Conservation (phyloP, 2,113 vertebrate species). For the Polyodon spathula region DNA sequence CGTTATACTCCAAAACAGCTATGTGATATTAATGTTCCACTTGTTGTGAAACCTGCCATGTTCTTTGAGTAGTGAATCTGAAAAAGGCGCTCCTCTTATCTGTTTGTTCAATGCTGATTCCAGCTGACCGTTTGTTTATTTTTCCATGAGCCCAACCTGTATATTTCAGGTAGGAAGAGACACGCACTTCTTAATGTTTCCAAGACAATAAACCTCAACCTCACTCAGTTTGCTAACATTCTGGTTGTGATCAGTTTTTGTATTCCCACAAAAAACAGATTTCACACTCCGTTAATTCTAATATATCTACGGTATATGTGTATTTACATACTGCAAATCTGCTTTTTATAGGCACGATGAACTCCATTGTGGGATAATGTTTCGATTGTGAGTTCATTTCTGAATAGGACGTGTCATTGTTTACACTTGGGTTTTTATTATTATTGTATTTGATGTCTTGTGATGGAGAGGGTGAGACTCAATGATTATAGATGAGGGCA, state of each 20-base stretch:
- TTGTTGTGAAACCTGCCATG: background rate
- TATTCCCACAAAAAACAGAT: constrained; percentile 9
- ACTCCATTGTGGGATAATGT: background rate
- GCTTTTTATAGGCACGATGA: background rate
- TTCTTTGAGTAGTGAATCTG: constrained; percentile 8
- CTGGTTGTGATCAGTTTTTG: constrained; percentile 24
- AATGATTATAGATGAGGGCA: too few species aligned
- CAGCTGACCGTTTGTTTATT: constrained; percentile 30
- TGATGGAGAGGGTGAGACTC: too few species aligned
- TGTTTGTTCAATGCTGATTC: constrained; percentile 7
- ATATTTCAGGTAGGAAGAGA: constrained; percentile 17
- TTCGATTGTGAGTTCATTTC: background rate
- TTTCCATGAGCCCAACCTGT: constrained; percentile 29
- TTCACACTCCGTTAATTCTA: background rate
- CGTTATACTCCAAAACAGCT: background rate
- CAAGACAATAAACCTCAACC: constrained; percentile 14
- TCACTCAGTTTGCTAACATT: constrained; percentile 39
- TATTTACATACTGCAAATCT: background rate
- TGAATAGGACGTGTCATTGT: background rate
- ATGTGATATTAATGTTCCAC: background rate
- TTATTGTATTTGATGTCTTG: constrained; percentile 3
- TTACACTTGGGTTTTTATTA: background rate
- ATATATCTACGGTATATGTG: background rate
- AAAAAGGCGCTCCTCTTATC: constrained; percentile 6
- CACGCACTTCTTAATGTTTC: constrained; percentile 8